phyloP scores from a whole-genome alignment of 2,888 invertebrate genomes.

The Metellina segmentata region DNA sequence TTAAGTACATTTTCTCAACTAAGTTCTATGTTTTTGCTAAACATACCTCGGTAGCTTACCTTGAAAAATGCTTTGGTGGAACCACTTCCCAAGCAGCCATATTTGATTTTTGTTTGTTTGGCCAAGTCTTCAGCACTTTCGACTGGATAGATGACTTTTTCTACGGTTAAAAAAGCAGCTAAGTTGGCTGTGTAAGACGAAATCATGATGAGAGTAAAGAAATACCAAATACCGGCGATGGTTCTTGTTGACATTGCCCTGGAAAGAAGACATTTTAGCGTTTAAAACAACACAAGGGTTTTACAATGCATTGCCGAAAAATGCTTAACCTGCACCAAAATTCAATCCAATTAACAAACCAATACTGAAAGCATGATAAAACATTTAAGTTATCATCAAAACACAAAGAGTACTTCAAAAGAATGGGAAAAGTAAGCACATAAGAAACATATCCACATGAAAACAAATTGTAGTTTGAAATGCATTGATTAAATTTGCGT shows the following conservation, averaged over 20 bases:
- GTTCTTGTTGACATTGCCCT: slow-evolving; percentile 93
- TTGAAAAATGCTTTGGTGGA: slow-evolving; percentile 97
- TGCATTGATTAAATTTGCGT: too few relatives aligned
- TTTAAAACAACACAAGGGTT: too few relatives aligned
- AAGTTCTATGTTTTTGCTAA: neutral
- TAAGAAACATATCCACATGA: too few relatives aligned
- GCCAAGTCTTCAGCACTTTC: slow-evolving; percentile 97
- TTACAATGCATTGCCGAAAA: too few relatives aligned
- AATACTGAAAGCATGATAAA: too few relatives aligned
- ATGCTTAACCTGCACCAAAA: too few relatives aligned
- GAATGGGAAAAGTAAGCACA: too few relatives aligned
- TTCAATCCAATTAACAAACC: too few relatives aligned
- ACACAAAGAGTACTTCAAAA: too few relatives aligned
- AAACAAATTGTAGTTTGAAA: too few relatives aligned
- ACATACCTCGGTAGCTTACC: slow-evolving; percentile 83
- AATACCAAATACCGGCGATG: slow-evolving; percentile 95
- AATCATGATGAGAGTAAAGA: slow-evolving; percentile 96
- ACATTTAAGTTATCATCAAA: too few relatives aligned
- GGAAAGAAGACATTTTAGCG: slow-evolving; percentile 64
- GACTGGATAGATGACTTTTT: slow-evolving; percentile 88
- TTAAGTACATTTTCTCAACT: neutral
- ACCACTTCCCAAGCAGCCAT: slow-evolving; percentile 94
- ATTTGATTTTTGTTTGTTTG: slow-evolving; percentile 97
- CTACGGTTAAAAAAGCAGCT: slow-evolving; percentile 95
- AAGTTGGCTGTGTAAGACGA: slow-evolving; percentile 96